phyloP scores from a whole-genome alignment of 2,797 vertebrate genomes.

The Anableps anableps region DNA sequence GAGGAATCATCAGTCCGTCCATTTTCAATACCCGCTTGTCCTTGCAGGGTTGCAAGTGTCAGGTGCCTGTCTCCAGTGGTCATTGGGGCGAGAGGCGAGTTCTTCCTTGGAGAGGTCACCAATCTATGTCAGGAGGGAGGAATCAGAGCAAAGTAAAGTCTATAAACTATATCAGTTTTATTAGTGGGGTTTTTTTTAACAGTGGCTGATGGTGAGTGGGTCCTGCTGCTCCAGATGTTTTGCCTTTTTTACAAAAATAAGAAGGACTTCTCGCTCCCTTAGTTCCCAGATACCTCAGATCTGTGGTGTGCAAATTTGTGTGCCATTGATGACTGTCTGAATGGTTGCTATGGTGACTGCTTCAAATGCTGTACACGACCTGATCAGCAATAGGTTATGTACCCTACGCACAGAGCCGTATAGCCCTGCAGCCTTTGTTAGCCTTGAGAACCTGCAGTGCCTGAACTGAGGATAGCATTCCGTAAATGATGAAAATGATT shows the following conservation, averaged over 20 bases:
- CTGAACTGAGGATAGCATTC: not conserved
- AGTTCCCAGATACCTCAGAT: slow-evolving; percentile 26
- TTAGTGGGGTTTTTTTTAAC: no score
- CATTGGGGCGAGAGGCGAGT: no score
- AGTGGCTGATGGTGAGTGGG: not conserved
- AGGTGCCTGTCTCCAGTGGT: no score
- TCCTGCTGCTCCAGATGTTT: slow-evolving; percentile 15
- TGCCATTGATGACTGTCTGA: slow-evolving; percentile 63
- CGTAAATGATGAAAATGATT: not conserved
- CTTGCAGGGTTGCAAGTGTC: no score
- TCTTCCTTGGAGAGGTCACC: no score
- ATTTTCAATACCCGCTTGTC: no score
- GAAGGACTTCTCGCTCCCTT: not conserved
- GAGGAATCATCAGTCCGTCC: no score
- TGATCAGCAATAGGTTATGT: slow-evolving; percentile 72
- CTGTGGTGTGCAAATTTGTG: not conserved
- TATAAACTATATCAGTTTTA: no score
- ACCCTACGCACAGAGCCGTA: slow-evolving; percentile 30
- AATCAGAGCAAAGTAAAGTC: no score
- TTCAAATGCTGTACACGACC: slow-evolving; percentile 80
- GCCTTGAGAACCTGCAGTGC: slow-evolving; percentile 7
- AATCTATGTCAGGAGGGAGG: no score
- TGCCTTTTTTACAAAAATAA: slow-evolving; percentile 25
- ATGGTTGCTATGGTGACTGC: slow-evolving; percentile 87
- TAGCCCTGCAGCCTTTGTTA: slow-evolving; percentile 26